Conservation (phyloP, 2,113 vertebrate genomes). For the Lophius piscatorius region DNA sequence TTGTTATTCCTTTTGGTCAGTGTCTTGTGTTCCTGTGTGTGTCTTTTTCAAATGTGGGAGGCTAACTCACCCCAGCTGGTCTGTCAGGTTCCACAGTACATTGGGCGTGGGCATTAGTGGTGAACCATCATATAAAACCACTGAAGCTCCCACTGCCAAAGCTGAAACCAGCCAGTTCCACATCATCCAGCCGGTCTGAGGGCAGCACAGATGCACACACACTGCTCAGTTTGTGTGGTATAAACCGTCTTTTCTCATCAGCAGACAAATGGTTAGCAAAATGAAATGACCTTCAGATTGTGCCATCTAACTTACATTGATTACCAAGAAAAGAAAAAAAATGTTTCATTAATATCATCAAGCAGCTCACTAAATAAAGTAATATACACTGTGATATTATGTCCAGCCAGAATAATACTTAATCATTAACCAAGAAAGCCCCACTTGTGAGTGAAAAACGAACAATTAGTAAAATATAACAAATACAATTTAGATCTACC, state of each 20-base stretch:
- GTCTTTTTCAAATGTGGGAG: background rate
- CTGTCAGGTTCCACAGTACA: conserved; percentile 94
- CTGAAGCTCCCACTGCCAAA: conserved; percentile 88
- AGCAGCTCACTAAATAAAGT: no score
- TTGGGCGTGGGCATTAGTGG: conserved; percentile 89
- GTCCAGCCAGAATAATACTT: no score
- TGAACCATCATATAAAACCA: conserved; percentile 95
- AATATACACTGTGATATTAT: no score
- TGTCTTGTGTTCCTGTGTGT: background rate
- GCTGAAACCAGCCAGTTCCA: conserved; percentile 96
- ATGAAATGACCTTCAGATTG: no score
- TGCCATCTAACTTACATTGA: no score
- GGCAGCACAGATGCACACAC: conserved; percentile 23
- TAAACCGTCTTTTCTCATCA: conserved; percentile 34
- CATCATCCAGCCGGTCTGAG: conserved; percentile 98
- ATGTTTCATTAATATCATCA: no score
- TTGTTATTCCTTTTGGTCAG: conserved; percentile 1
- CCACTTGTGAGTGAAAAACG: no score
- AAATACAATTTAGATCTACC: no score
- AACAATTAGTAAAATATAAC: no score
- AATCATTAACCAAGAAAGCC: no score
- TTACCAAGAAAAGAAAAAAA: no score
- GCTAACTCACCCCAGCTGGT: conserved; percentile 88
- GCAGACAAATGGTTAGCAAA: conserved; percentile 20
- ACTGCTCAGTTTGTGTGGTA: conserved; percentile 41